These are phyloP conservation scores for Drosophila cracens DNA, from an alignment of 2,888 invertebrate genomes.

Conservation along the genomic window DNA sequence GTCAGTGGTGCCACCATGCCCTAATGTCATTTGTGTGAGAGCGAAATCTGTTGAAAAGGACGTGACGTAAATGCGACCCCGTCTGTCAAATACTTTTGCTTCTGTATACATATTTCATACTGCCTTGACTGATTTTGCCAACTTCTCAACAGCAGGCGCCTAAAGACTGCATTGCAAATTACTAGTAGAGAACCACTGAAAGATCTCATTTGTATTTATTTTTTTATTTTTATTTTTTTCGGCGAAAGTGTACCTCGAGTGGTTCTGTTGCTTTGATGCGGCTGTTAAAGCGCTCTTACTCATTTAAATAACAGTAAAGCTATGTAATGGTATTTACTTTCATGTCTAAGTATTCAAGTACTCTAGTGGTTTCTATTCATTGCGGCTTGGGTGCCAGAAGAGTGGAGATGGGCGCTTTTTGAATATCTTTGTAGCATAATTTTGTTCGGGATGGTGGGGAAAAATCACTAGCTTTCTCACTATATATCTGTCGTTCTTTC, in stretches of 20 bases:
- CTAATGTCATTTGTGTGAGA: conserved; percentile 6
- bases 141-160: conserved; percentile 39
- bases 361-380: conserved; percentile 23
- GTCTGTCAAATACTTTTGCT: conserved; percentile 15
- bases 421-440: not conserved
- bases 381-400: not conserved
- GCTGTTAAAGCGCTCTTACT: conserved; percentile 23
- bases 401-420: not conserved
- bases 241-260: conserved; percentile 9
- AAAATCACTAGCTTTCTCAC: not conserved
- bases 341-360: not conserved
- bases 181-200: conserved; percentile 35
- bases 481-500: not conserved
- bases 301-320: conserved; percentile 46
- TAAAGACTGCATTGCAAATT: conserved; percentile 38
- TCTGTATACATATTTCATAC: conserved; percentile 49
- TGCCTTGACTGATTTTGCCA: conserved; percentile 37
- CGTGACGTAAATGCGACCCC: conserved; percentile 64
- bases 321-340: conserved; percentile 27
- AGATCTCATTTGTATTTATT: conserved; percentile 16
- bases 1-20: conserved; percentile 12
- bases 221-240: conserved; percentile 14
- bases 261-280: conserved; percentile 46
- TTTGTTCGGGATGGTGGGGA: not conserved
- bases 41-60: conserved; percentile 54